Evolutionary conservation across 1,140 invertebrate genomes (phyloP).

Genomic region (Ceratoteleas bidentatus): DNA sequence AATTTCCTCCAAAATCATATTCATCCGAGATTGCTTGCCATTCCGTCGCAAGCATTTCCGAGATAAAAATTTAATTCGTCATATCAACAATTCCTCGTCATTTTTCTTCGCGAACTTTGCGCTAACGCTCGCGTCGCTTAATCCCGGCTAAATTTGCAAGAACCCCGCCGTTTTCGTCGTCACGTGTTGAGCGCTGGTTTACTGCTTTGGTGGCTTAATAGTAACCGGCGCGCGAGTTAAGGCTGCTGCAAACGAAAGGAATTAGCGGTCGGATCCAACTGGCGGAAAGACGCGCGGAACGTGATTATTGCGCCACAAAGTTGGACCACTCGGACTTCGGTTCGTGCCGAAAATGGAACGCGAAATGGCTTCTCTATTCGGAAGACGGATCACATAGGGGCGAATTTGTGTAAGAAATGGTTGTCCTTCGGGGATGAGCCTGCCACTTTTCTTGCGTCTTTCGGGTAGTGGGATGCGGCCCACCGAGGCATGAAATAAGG

Average conservation of each 20-base stretch:
- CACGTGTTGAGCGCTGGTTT: conserved; percentile 50
- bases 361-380: conserved; percentile 3
- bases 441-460: conserved; percentile 47
- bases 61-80: too few species aligned
- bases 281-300: conserved; percentile 33
- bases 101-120: too few species aligned
- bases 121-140: neutral
- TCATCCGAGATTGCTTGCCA: too few species aligned
- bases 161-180: conserved; percentile 20
- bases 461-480: conserved; percentile 51
- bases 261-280: conserved; percentile 35
- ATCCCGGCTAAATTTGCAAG: neutral
- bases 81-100: too few species aligned
- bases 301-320: conserved; percentile 58
- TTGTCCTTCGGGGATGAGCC: conserved; percentile 46
- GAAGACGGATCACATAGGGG: conserved; percentile 51
- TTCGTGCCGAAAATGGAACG: conserved; percentile 4
- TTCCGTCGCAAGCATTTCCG: too few species aligned
- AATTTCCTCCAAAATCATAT: too few species aligned
- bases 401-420: conserved; percentile 52
- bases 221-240: conserved; percentile 52
- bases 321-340: conserved; percentile 29
- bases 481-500: conserved; percentile 66
- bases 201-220: conserved; percentile 50
- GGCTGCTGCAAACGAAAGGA: conserved; percentile 60